Conservation (phyloP, 2,888 invertebrate species). For the Drepana falcataria region DNA sequence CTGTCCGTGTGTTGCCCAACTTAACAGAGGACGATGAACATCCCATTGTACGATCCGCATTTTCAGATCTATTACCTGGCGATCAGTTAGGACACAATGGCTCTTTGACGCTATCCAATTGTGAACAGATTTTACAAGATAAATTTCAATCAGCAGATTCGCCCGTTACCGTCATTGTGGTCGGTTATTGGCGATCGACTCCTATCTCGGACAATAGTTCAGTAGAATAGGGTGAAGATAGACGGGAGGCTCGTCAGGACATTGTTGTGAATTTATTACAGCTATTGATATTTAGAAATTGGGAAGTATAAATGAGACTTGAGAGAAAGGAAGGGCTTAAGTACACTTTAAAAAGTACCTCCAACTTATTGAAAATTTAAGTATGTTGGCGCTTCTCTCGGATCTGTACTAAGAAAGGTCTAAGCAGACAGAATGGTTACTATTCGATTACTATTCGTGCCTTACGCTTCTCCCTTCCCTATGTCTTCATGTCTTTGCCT, state of each 20-base stretch:
- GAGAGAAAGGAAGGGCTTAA: too few relatives aligned
- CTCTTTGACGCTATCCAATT: constrained; percentile 46
- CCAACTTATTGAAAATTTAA: too few relatives aligned
- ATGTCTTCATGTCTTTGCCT: too few relatives aligned
- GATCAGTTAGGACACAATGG: constrained; percentile 64
- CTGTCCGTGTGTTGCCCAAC: background rate
- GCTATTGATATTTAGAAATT: too few relatives aligned
- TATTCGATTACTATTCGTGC: too few relatives aligned
- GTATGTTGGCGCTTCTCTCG: too few relatives aligned
- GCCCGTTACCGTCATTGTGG: constrained; percentile 19
- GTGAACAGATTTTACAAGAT: constrained; percentile 56
- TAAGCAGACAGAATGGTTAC: too few relatives aligned
- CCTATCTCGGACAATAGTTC: background rate
- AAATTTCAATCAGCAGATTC: constrained; percentile 33
- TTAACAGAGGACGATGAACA: constrained; percentile 31
- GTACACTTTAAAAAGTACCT: too few relatives aligned
- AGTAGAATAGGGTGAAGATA: background rate
- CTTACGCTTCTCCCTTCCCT: too few relatives aligned
- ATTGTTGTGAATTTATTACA: background rate
- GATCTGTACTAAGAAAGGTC: too few relatives aligned
- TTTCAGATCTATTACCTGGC: constrained; percentile 63
- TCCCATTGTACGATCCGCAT: constrained; percentile 39
- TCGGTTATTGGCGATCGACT: constrained; percentile 10
- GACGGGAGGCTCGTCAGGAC: background rate
- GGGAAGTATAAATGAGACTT: too few relatives aligned